Base-by-base conservation (phyloP, 1,140 invertebrate genomes). In the Cydia strobilella region DNA sequence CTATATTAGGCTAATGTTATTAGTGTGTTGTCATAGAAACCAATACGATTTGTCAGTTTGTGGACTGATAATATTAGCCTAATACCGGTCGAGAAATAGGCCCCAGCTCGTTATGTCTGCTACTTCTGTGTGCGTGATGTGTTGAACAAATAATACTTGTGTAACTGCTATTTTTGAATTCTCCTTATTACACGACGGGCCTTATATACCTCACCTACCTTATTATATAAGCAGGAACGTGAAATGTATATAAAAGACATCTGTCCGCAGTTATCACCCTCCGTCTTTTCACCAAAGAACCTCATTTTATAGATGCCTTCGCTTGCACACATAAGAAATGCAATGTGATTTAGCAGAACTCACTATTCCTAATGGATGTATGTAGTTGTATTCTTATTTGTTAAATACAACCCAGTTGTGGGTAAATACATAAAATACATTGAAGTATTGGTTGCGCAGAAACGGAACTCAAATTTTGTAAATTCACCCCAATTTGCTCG, bases 331-430 rank as follows among this genome's bases (percentile, higher is more conserved):
- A 69, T 69, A 42, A 35, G 27, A 20, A 69, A 39, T 39, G 65
- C 65, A 69, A 69, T 35, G n/a, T 69, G n/a, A 69, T 69, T 39
- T 31, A 59, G 31, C 13, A 35, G 65, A 7, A 69, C 65, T 69
- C 65, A 69, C 27, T 69, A 39, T 39, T 69, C 27, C 15, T 18
- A 69, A 35, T 69, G 65, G n/a, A 39, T 23, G 20, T 59, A 39
- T 23, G 20, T 59, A 59, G 54, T 59, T 59, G n/a, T 59, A 59
- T n/a, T 59, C 54, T 20, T 59, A 59, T 59, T 59, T 59, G 51
- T 59, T 23, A 59, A 23, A 10, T 23, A 12, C 20, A 54, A 18
- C n/a, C 6, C 1, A 18, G 54, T n/a, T 18, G n/a, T 6, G 51
- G 51, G 51, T 54, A 54, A 54, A 54, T 54, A 23, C 20, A 23